Conservation (phyloP, 2,113 vertebrate species). For the Montifringilla adamsi region DNA sequence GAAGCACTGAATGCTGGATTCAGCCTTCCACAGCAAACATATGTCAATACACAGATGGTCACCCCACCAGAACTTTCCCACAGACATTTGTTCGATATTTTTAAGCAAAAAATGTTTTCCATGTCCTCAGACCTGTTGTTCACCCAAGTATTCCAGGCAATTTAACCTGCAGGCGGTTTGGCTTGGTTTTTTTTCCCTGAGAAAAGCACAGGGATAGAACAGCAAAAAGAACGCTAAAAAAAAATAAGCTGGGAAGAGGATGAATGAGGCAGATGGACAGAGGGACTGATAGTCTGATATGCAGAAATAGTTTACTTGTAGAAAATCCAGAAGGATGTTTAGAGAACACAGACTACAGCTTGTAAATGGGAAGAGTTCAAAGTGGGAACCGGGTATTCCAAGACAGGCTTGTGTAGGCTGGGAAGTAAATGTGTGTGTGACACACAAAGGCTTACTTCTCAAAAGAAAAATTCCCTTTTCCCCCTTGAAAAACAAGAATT, state of each 20-base stretch:
- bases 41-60: constrained; percentile 49
- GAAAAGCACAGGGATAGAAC: neutral
- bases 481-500: neutral
- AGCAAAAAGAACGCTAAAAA: neutral
- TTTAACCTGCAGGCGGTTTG: constrained; percentile 19
- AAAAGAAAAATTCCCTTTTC: neutral
- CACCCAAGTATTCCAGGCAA: constrained; percentile 26
- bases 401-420: neutral
- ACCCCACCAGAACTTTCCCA: constrained; percentile 31
- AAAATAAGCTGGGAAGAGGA: neutral
- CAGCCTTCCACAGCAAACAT: constrained; percentile 12
- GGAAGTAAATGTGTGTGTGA: neutral
- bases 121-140: constrained; percentile 16
- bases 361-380: constrained; percentile 9
- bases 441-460: neutral
- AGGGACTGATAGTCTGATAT: neutral
- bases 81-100: neutral
- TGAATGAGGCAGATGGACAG: constrained; percentile 48
- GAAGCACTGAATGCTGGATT: neutral
- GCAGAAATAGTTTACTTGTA: neutral
- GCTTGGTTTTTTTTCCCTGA: neutral
- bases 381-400: neutral
- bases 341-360: neutral
- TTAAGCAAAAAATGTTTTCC: constrained; percentile 3
- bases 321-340: neutral